Evolutionary conservation across 2,797 vertebrate species (phyloP), one percentile per base, ranked within the genome.

Genomic region (Kryptopterus vitreolus): DNA sequence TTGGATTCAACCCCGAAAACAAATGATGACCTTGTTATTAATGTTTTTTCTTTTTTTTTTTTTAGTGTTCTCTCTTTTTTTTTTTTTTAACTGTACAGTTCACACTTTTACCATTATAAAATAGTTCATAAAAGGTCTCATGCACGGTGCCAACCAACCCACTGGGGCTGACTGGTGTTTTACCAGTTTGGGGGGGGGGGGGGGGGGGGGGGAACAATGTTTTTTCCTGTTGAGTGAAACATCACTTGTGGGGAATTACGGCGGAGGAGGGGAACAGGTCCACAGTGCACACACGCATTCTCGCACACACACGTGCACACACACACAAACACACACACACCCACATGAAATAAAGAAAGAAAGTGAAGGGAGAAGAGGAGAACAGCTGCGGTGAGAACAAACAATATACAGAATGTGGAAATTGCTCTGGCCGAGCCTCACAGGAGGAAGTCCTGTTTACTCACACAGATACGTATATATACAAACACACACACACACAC

Each of bases 341-440:
- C n/a, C n/a, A n/a, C n/a, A n/a, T n/a, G n/a, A n/a, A n/a, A n/a
- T n/a, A 83, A 85, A 84, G 55, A 78, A 82, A 50, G 75, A 80
- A 78, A 31, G 58, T 53, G 74, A 75, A 55, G 71, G 76, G 35
- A 61, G 26, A 76, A 58, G 10, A 59, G 76, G 58, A 66, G 83
- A 79, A 85, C 86, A 85, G 85, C 84, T 85, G 88, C 90, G 85
- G 81, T 77, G 65, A n/a, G 59, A 80, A 86, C 81, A 83, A 50
- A 80, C 77, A 61, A 86, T 73, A 78, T 77, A 69, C 70, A 76
- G 33, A 81, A 81, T 65, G 77, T 7, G 57, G 74, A 88, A 87
- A 83, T 74, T 87, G 87, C 85, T 88, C 89, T 91, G 90, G 90
- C 90, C 89, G 87, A 73, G 53, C 71, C 48, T 79, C 68, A 53